Conservation (phyloP, 2,113 vertebrate species). For the Panurus biarmicus region DNA sequence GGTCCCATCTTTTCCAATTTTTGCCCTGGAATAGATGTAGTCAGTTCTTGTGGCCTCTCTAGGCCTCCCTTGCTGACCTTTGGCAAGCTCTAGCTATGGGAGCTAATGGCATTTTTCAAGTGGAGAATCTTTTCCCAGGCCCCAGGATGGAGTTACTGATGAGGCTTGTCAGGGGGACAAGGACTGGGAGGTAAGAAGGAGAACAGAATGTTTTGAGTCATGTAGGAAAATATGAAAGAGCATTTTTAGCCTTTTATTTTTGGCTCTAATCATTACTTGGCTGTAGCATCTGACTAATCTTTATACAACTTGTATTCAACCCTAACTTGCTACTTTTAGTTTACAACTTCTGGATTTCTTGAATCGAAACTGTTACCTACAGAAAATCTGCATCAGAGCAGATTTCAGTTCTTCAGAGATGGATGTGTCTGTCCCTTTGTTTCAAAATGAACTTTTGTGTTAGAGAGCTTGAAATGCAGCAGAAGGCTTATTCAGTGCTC, state of each 20-base stretch:
- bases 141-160: background rate
- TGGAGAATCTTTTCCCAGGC: background rate
- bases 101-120: background rate
- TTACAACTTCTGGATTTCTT: background rate
- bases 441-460: background rate
- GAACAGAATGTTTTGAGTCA: background rate
- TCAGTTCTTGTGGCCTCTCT: background rate
- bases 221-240: background rate
- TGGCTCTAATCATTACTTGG: background rate
- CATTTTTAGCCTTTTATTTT: background rate
- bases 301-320: background rate
- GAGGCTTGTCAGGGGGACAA: fast-evolving
- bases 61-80: background rate
- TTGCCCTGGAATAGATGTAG: background rate
- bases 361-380: background rate
- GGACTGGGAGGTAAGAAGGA: background rate
- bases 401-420: background rate
- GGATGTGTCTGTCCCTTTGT: background rate
- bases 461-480: background rate
- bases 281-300: background rate
- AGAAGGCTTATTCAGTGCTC: background rate
- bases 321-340: background rate
- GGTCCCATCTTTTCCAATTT: background rate
- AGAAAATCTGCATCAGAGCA: background rate
- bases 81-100: background rate